Conservation (phyloP, 2,113 vertebrate species). For the Petroica traversi region DNA sequence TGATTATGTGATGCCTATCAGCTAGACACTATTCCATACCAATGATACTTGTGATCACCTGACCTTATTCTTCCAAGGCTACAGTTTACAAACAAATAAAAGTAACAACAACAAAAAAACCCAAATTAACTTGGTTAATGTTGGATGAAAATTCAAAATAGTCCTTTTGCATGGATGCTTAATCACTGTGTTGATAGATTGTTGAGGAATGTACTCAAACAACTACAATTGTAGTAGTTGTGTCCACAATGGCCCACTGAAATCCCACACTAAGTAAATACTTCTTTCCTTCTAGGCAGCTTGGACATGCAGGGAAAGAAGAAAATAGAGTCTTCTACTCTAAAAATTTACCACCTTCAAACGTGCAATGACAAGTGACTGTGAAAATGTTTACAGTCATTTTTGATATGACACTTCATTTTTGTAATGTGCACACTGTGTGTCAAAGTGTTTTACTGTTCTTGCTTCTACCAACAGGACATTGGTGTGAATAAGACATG, state of each 20-base stretch:
- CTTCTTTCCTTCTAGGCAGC: neutral
- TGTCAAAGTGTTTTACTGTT: constrained; percentile 38
- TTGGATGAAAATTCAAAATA: neutral
- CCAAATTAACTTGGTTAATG: neutral
- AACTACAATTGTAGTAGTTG: neutral
- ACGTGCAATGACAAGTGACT: constrained; percentile 17
- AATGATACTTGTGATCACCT: neutral
- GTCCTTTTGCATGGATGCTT: neutral
- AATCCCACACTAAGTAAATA: neutral
- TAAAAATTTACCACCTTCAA: constrained; percentile 40
- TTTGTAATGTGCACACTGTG: neutral
- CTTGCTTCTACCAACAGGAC: neutral
- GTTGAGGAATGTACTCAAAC: neutral
- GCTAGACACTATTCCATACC: neutral
- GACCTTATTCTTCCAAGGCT: neutral
- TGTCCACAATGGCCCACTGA: neutral
- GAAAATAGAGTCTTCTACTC: neutral
- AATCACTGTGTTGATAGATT: neutral
- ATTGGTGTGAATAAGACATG: neutral
- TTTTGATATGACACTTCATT: constrained; percentile 24
- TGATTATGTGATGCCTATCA: neutral
- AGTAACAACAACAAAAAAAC: accelerated
- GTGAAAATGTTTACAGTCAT: constrained; percentile 51
- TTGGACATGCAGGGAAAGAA: neutral
- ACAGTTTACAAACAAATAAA: neutral